Conservation (phyloP, 2,113 vertebrate genomes). For the Hydropotes inermis region DNA sequence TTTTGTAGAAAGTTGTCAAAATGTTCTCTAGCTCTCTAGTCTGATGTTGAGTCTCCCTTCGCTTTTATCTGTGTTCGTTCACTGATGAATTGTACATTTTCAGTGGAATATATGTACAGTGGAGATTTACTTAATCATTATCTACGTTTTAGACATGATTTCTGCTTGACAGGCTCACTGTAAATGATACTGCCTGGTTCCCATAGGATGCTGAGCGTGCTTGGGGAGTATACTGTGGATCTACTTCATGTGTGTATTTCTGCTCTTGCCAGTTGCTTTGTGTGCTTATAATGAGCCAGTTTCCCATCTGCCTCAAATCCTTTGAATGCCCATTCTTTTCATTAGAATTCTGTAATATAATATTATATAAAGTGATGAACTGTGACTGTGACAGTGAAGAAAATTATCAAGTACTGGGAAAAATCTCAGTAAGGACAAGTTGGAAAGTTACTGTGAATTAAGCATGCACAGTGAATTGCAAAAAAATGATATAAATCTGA, state of each 20-base stretch:
- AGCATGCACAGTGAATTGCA: not conserved
- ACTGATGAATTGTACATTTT: not conserved
- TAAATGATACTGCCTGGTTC: not conserved
- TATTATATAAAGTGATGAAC: not conserved
- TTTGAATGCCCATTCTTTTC: not conserved
- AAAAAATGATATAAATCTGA: not conserved
- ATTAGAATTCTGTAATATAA: not conserved
- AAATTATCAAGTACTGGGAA: conserved; percentile 6
- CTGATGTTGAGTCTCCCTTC: not conserved
- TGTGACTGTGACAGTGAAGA: not conserved
- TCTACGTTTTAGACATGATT: not conserved
- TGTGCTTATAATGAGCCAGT: not conserved
- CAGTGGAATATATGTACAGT: not conserved
- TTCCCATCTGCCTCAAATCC: not conserved
- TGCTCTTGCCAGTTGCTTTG: not conserved
- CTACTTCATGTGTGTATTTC: not conserved
- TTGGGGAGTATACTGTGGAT: not conserved
- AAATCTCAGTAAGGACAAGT: not conserved
- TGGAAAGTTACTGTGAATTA: conserved; percentile 24
- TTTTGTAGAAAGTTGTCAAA: not conserved
- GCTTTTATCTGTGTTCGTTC: not conserved
- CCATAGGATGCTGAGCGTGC: not conserved
- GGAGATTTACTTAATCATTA: not conserved
- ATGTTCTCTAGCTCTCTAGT: not conserved
- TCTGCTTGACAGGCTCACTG: not conserved